phyloP scores from a whole-genome alignment of 1,140 invertebrate species.

The Phymastichus coffea region DNA sequence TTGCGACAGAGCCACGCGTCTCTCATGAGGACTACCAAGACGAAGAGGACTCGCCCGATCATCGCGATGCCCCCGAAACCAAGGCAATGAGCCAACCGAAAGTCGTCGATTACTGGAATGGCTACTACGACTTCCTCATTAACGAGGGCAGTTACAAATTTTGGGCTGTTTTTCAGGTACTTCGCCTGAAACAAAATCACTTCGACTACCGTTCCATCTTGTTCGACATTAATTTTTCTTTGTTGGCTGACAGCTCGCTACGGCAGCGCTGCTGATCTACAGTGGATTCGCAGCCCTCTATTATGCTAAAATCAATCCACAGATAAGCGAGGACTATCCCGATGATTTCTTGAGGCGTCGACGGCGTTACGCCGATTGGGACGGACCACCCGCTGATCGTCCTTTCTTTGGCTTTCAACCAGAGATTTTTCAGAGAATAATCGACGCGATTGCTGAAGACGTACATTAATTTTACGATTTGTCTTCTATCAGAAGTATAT shows the following conservation, averaged over 20 bases:
- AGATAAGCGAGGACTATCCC: constrained; percentile 69
- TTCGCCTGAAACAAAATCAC: not conserved
- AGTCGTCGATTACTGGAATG: constrained; percentile 65
- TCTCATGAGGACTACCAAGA: constrained; percentile 25
- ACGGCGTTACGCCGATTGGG: constrained; percentile 32
- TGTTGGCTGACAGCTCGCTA: constrained; percentile 70
- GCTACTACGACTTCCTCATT: constrained; percentile 81
- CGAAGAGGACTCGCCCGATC: constrained; percentile 31
- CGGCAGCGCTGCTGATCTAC: constrained; percentile 75
- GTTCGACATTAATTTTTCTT: not conserved
- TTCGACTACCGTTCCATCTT: not conserved
- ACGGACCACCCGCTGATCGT: constrained; percentile 10
- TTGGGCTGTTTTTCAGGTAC: constrained; percentile 80
- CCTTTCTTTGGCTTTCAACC: constrained; percentile 40
- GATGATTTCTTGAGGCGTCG: constrained; percentile 59
- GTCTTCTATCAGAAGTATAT: no score
- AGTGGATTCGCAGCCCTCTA: constrained; percentile 81
- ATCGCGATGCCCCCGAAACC: constrained; percentile 31
- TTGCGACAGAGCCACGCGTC: not conserved
- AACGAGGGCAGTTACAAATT: constrained; percentile 85
- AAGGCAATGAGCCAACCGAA: constrained; percentile 3
- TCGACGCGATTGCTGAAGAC: constrained; percentile 45
- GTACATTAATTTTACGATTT: constrained; percentile 22
- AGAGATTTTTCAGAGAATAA: constrained; percentile 50
- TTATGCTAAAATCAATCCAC: constrained; percentile 80